Evolutionary conservation across 2,113 vertebrate species (phyloP), one percentile per base, ranked within the genome.

Genomic region (Mus spicilegus): DNA sequence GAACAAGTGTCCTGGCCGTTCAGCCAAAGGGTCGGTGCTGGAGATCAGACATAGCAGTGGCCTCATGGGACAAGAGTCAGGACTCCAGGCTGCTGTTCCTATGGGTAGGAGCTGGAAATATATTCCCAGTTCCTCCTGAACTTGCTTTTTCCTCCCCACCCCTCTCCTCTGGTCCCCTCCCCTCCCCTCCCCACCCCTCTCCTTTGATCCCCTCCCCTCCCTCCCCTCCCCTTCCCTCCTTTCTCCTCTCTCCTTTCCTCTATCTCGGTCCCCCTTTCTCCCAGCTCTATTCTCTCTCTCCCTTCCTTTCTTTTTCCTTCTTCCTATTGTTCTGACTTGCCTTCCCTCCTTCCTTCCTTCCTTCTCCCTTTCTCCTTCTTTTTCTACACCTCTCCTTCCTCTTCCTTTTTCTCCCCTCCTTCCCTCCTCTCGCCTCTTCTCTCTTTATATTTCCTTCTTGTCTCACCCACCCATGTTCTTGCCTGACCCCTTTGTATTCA

Each of bases 151-250:
- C 5, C 30, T 20, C 33, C 13, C 13, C 10, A 3, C 2, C 26
- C 1, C 10, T n/a, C 1, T 19, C 26, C 49, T 49, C 49, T 49
- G 7, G 4, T 49, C 19, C 14, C 22, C 9, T 33, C 63, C 30
- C 33, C 26, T 1, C 1, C 9, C 1, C 10, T 33, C 30, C 3
- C 30, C 6, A 36, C 20, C 24, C 39, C 16, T 14, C 10, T 46
- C 3, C 5, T 30, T 0, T 7, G 42, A 42, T 42, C 42, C 46
- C 2, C 1, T 0, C 4, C 3, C 1, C 8, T 26, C 4, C 4
- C 11, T 39, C 1, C 36, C 9, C n/a, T 26, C 26, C 36, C 58
- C 22, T 6, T 14, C 36, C 7, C 16, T 46, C 19, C 28, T 20
- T 30, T 17, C 42, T 14, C 39, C 26, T 51, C 30, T n/a, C 67